Percentiles rank a stretch among this genome's conserved stretches.
phyloP scores from a whole-genome alignment of 2,888 invertebrate genomes.

The Lingula anatina region DNA sequence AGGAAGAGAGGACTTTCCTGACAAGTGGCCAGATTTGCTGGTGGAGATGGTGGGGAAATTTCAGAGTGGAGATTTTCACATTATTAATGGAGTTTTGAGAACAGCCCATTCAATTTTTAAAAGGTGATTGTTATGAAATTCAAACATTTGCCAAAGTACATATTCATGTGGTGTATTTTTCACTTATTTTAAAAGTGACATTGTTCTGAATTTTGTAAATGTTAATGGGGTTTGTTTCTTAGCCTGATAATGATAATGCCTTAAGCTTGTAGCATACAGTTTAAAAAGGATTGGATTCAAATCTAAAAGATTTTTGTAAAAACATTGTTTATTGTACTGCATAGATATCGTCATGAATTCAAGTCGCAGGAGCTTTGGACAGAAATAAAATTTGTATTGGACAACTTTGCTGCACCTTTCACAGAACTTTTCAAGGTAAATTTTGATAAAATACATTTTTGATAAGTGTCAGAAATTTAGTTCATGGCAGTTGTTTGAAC shows the following conservation, averaged over 20 bases:
- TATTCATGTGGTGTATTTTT: too few species aligned
- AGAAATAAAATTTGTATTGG: conserved; percentile 94
- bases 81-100: conserved; percentile 88
- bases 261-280: too few species aligned
- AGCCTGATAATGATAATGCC: too few species aligned
- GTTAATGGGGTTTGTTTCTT: background rate
- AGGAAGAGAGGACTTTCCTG: conserved; percentile 94
- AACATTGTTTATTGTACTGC: too few species aligned
- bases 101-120: conserved; percentile 97
- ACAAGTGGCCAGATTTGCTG: conserved; percentile 90
- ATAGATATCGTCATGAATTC: conserved; percentile 82
- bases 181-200: background rate
- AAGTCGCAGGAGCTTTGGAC: conserved; percentile 92
- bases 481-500: background rate
- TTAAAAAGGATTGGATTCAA: too few species aligned
- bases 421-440: conserved; percentile 83
- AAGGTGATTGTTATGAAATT: conserved; percentile 51
- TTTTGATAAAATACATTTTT: conserved; percentile 1
- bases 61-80: conserved; percentile 76
- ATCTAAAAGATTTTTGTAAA: too few species aligned
- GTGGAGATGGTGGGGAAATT: conserved; percentile 91
- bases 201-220: background rate
- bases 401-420: conserved; percentile 86
- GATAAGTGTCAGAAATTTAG: background rate
- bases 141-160: background rate